A percentile compares a stretch with the other conserved stretches of the same genome.
phyloP scores from a whole-genome alignment of 1,140 invertebrate species.

The Calephelis virginiensis region DNA sequence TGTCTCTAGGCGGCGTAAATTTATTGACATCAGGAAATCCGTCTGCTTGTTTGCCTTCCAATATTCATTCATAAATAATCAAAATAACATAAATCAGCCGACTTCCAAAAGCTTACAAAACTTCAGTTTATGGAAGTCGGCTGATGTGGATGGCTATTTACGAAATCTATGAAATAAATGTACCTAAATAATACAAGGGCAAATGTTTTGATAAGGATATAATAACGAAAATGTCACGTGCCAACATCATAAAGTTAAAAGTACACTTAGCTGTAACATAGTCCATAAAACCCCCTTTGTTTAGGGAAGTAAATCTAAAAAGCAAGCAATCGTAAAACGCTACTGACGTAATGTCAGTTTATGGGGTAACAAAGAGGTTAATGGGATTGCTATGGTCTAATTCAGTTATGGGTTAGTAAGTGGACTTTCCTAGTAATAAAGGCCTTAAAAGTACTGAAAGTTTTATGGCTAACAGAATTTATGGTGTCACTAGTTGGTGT shows the following conservation, averaged over 20 bases:
- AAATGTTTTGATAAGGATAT: constrained; percentile 23
- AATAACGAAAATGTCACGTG: constrained; percentile 16
- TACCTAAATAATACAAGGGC: constrained; percentile 15
- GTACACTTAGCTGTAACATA: neutral
- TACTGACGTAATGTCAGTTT: constrained; percentile 51
- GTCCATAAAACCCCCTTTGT: constrained; percentile 3
- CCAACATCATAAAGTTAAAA: constrained; percentile 5
- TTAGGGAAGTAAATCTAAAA: constrained; percentile 22
- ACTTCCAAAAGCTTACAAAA: no score
- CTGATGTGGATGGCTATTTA: no score
- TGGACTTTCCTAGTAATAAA: constrained; percentile 5
- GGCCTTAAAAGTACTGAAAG: neutral
- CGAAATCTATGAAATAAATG: no score
- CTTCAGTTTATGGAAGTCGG: no score
- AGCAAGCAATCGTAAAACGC: constrained; percentile 41
- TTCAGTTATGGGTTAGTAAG: neutral
- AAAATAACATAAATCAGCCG: no score
- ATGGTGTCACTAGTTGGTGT: no score
- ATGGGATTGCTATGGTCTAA: constrained; percentile 31
- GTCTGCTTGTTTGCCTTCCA: no score
- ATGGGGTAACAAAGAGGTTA: constrained; percentile 52
- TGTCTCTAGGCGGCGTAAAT: no score
- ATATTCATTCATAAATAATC: no score
- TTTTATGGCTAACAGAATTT: no score
- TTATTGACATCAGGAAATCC: no score